Evolutionary conservation across 2,888 invertebrate genomes (phyloP).

Genomic region (Branchipolynoe longqiensis): DNA sequence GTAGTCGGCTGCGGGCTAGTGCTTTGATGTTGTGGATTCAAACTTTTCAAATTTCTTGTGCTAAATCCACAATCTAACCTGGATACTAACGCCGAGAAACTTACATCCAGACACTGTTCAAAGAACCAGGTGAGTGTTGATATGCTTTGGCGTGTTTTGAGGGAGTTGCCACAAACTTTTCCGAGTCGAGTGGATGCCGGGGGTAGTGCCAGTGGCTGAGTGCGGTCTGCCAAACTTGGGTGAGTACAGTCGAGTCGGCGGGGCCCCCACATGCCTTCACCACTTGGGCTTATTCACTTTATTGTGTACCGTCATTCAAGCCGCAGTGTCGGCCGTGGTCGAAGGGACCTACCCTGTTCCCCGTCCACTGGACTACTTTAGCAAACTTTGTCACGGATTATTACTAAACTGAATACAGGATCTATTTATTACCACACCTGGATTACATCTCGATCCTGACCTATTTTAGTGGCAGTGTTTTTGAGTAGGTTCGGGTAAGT

Average conservation of each 20-base stretch:
- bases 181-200: not conserved
- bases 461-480: too few species aligned
- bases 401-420: not conserved
- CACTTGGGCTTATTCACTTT: slow-evolving; percentile 4
- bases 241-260: not conserved
- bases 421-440: too few species aligned
- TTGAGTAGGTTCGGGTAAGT: too few species aligned
- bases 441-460: too few species aligned
- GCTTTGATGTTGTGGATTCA: slow-evolving; percentile 78
- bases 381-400: not conserved
- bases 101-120: not conserved
- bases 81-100: slow-evolving; percentile 16
- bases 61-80: slow-evolving; percentile 58
- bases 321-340: slow-evolving; percentile 11
- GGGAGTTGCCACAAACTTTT: not conserved
- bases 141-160: too few species aligned
- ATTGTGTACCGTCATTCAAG: slow-evolving; percentile 45
- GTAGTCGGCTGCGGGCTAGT: slow-evolving; percentile 79
- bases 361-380: not conserved
- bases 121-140: not conserved
- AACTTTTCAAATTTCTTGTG: slow-evolving; percentile 72
- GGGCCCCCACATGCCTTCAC: slow-evolving; percentile 40
- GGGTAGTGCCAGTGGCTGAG: not conserved
- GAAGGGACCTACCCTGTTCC: not conserved
- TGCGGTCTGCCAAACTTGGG: slow-evolving; percentile 13